A percentile compares a stretch with the other conserved stretches of the same genome.
These are phyloP conservation scores for Apis florea DNA, from an alignment of 1,140 invertebrate genomes.

Conservation along the genomic window DNA sequence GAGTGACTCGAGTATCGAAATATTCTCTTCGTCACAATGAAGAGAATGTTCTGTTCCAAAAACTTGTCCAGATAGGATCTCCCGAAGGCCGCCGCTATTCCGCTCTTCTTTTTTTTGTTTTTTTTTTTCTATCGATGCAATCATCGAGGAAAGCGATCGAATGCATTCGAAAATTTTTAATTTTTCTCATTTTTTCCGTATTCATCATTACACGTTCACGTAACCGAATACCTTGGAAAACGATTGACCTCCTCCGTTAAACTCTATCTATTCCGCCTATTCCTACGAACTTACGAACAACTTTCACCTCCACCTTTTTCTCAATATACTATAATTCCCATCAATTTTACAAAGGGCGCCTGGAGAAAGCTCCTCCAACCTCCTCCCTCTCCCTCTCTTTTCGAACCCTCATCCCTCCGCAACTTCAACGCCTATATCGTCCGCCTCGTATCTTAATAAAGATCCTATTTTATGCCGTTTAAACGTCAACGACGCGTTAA, in stretches of 20 bases:
- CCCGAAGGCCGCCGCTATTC: background rate
- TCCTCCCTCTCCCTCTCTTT: too few relatives aligned
- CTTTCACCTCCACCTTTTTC: background rate
- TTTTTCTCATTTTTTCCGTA: too few relatives aligned
- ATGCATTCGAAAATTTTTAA: background rate
- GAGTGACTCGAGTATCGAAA: too few relatives aligned
- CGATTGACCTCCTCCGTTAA: background rate
- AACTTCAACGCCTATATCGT: background rate
- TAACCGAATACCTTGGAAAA: background rate
- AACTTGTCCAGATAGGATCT: slow-evolving; percentile 40
- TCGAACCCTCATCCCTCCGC: background rate
- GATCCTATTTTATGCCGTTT: slow-evolving; percentile 39
- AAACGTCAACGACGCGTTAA: slow-evolving; percentile 42
- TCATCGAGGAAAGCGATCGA: too few relatives aligned
- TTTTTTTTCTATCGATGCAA: too few relatives aligned
- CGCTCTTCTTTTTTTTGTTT: background rate
- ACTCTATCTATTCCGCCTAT: background rate
- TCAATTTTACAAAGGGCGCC: background rate
- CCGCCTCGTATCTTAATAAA: slow-evolving; percentile 26
- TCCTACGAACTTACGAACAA: background rate
- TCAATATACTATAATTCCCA: background rate
- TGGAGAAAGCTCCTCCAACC: too few relatives aligned
- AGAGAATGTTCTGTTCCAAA: slow-evolving; percentile 40
- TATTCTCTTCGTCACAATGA: background rate
- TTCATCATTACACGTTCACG: too few relatives aligned